These are phyloP conservation scores for Achatina immaculata DNA, from an alignment of 1,140 invertebrate species.

Conservation along the genomic window DNA sequence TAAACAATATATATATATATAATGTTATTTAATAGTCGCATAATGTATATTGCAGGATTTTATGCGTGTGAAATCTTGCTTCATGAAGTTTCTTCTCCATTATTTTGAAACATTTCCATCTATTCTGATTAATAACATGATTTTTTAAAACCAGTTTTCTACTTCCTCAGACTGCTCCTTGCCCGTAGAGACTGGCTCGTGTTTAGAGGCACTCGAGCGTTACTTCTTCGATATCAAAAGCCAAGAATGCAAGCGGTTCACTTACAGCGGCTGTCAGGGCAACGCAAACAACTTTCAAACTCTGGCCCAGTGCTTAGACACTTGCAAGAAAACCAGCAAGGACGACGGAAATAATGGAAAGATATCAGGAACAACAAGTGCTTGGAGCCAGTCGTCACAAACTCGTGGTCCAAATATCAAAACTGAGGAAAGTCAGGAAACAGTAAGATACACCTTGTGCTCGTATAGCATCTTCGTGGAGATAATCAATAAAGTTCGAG, in stretches of 20 bases:
- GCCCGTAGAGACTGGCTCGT: conserved; percentile 75
- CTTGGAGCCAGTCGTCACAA: too few relatives aligned
- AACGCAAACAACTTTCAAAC: conserved; percentile 62
- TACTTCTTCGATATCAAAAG: conserved; percentile 54
- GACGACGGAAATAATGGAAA: too few relatives aligned
- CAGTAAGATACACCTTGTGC: background rate
- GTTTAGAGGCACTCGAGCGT: conserved; percentile 73
- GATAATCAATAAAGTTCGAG: background rate
- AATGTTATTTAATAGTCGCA: too few relatives aligned
- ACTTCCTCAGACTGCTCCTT: background rate
- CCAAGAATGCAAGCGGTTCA: conserved; percentile 52
- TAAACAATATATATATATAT: too few relatives aligned
- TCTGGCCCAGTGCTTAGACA: conserved; percentile 38
- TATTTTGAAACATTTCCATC: too few relatives aligned
- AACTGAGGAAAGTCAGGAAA: too few relatives aligned
- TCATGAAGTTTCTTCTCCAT: too few relatives aligned
- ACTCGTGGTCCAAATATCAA: too few relatives aligned
- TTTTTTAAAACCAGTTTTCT: background rate
- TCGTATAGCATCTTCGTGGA: background rate
- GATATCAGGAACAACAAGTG: too few relatives aligned
- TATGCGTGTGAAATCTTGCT: too few relatives aligned
- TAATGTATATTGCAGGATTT: too few relatives aligned
- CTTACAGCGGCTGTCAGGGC: conserved; percentile 64
- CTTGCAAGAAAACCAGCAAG: conserved; percentile 33
- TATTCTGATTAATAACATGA: too few relatives aligned